Evolutionary conservation across 2,888 invertebrate genomes (phyloP).

Genomic region (Amphiduros pacificus): DNA sequence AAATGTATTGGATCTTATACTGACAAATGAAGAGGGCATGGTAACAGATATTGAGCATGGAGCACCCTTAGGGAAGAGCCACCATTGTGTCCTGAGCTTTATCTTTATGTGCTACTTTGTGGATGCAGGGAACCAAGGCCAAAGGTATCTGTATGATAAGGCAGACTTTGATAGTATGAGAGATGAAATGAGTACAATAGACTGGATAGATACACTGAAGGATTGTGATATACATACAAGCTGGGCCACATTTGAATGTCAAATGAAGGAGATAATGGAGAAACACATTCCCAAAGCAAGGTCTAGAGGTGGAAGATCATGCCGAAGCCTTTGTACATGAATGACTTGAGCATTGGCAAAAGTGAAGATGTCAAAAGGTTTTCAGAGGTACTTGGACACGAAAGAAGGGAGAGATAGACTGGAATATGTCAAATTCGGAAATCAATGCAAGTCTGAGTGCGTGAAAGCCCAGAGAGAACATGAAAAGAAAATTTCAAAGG

Average conservation of each 20-base stretch:
- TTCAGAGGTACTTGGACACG: background rate
- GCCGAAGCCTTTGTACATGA: background rate
- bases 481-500: background rate
- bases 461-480: background rate
- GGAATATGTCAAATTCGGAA: background rate
- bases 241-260: background rate
- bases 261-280: background rate
- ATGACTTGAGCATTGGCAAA: too few relatives aligned
- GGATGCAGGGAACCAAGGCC: background rate
- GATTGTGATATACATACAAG: background rate
- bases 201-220: background rate
- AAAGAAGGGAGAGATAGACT: background rate
- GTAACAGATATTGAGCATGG: slow-evolving; percentile 1
- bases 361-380: too few relatives aligned
- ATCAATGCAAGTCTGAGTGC: background rate
- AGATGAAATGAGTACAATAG: background rate
- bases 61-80: background rate
- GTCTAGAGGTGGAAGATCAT: background rate
- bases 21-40: slow-evolving; percentile 19
- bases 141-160: background rate
- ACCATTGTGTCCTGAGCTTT: background rate
- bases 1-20: slow-evolving; percentile 12
- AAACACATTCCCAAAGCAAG: background rate
- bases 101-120: background rate
- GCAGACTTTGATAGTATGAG: background rate